These are phyloP conservation scores for Dipodomys stephensi DNA, from an alignment of 2,113 vertebrate genomes.

Conservation along the genomic window DNA sequence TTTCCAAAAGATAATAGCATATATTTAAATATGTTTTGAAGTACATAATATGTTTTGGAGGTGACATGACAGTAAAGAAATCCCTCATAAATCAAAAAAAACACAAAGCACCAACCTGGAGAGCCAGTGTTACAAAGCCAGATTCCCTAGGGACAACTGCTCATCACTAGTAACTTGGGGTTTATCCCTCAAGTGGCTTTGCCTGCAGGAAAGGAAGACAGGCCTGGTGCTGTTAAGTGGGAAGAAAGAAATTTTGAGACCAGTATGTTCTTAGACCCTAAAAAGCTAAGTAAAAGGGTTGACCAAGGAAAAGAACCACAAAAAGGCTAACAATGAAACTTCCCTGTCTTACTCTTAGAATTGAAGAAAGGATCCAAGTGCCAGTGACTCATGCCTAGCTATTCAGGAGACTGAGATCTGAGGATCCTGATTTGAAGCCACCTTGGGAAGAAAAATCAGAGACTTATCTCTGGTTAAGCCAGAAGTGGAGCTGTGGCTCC, in stretches of 20 bases:
- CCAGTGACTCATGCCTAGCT: no score
- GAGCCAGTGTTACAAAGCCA: not conserved
- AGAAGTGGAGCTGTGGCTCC: no score
- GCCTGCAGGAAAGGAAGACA: not conserved
- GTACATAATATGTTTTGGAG: not conserved
- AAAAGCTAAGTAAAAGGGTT: not conserved
- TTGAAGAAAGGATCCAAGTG: no score
- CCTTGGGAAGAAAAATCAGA: no score
- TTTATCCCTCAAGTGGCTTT: not conserved
- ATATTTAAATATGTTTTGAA: conserved; percentile 36
- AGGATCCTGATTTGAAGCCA: no score
- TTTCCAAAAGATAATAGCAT: not conserved
- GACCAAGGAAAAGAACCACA: not conserved
- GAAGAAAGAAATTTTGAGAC: not conserved
- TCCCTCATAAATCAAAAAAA: not conserved
- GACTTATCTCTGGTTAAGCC: no score
- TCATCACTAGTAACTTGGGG: not conserved
- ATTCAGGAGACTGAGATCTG: no score
- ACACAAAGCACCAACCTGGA: not conserved
- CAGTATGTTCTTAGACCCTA: not conserved
- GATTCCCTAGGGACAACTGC: not conserved
- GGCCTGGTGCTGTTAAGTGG: not conserved
- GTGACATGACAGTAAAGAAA: not conserved
- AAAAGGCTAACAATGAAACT: not conserved
- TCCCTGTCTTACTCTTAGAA: not conserved